Conservation (phyloP, 2,113 vertebrate species). For the Oriolus oriolus region DNA sequence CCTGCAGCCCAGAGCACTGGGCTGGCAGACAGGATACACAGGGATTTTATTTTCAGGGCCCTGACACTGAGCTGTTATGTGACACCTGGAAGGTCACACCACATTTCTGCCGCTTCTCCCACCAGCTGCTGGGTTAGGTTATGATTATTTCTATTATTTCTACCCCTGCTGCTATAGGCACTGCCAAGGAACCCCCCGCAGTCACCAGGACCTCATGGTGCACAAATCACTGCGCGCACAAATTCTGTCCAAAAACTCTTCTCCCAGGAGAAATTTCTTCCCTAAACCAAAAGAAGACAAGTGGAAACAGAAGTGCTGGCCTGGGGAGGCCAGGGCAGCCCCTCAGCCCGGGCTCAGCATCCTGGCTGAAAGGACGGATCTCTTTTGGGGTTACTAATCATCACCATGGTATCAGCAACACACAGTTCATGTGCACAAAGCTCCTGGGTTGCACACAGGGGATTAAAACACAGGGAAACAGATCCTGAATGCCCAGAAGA, state of each 20-base stretch:
- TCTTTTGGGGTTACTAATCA: background rate
- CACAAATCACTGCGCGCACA: background rate
- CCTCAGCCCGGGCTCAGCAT: accelerated
- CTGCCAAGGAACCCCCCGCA: background rate
- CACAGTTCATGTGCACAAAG: background rate
- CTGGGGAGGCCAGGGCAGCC: background rate
- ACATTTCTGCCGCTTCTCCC: background rate
- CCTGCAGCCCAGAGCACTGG: background rate
- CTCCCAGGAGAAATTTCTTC: background rate
- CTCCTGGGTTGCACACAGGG: background rate
- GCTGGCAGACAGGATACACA: background rate
- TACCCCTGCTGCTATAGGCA: background rate
- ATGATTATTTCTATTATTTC: background rate
- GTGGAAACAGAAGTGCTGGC: background rate
- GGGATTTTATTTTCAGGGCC: background rate
- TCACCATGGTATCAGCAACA: background rate
- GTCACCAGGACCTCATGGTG: background rate
- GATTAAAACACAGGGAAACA: background rate
- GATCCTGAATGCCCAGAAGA: background rate
- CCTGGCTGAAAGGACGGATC: background rate
- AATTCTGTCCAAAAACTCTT: background rate
- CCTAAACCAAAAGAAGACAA: background rate
- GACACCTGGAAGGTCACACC: constrained; percentile 5
- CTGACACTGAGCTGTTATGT: background rate
- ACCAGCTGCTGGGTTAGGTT: background rate